These are phyloP conservation scores for Theocolax elegans DNA, from an alignment of 1,140 invertebrate species.

Conservation along the genomic window DNA sequence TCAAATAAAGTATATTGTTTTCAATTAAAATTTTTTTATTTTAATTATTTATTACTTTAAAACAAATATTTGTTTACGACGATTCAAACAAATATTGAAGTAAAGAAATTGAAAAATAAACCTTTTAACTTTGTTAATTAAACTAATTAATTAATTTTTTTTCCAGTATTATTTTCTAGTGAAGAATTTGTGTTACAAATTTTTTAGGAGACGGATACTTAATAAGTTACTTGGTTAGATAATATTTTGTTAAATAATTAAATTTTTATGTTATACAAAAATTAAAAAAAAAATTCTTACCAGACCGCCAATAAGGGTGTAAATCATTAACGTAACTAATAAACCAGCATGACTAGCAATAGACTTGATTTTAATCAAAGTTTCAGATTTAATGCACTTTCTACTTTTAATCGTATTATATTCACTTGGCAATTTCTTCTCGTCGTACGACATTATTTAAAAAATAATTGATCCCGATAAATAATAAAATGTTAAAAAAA, in stretches of 20 bases:
- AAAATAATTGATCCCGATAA: not conserved
- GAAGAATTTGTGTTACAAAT: too few relatives aligned
- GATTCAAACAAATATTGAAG: too few relatives aligned
- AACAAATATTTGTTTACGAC: too few relatives aligned
- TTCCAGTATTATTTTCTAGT: not conserved
- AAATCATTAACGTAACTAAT: constrained; percentile 77
- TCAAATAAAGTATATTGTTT: too few relatives aligned
- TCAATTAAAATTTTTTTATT: too few relatives aligned
- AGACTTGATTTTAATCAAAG: constrained; percentile 66
- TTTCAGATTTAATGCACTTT: constrained; percentile 32
- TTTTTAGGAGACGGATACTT: too few relatives aligned
- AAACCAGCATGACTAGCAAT: constrained; percentile 77
- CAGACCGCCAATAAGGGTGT: constrained; percentile 79
- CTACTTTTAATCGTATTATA: not conserved
- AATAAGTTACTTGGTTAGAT: too few relatives aligned
- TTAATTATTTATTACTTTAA: too few relatives aligned
- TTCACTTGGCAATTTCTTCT: constrained; percentile 20
- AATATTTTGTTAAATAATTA: too few relatives aligned
- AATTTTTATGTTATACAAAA: too few relatives aligned
- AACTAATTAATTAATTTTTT: not conserved
- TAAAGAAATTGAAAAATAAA: too few relatives aligned
- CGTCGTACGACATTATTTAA: constrained; percentile 28
- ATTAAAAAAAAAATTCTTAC: constrained; percentile 69
- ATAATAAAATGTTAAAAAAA: not conserved
- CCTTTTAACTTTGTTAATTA: too few relatives aligned